phyloP scores from a whole-genome alignment of 2,797 vertebrate genomes.

The Parotocinclus haroldoi region DNA sequence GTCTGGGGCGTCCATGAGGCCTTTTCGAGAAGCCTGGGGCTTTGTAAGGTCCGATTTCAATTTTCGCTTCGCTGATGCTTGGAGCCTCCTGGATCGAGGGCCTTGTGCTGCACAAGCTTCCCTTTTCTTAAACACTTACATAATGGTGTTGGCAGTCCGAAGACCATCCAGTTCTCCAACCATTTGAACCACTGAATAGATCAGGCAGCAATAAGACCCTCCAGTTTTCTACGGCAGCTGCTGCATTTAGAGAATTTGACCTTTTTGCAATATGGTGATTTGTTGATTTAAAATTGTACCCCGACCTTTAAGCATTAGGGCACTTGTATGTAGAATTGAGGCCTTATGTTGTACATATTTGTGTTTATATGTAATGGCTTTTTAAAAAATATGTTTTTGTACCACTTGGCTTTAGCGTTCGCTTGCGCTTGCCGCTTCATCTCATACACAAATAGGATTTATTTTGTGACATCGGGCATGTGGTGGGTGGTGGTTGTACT shows the following conservation, averaged over 20 bases:
- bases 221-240: slow-evolving; percentile 42
- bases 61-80: slow-evolving; percentile 3
- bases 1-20: background rate
- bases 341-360: slow-evolving; percentile 75
- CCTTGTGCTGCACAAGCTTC: slow-evolving; percentile 3
- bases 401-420: slow-evolving; percentile 44
- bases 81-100: slow-evolving; percentile 7
- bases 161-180: background rate
- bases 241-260: background rate
- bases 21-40: too few relatives aligned
- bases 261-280: too few relatives aligned
- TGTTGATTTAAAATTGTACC: too few relatives aligned
- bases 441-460: slow-evolving; percentile 43
- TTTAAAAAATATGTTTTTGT: slow-evolving; percentile 64
- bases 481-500: too few relatives aligned
- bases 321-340: too few relatives aligned
- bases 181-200: background rate
- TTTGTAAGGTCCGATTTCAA: too few relatives aligned
- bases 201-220: background rate
- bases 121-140: background rate
- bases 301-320: too few relatives aligned
- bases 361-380: slow-evolving; percentile 73
- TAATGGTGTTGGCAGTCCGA: slow-evolving; percentile 3
- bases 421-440: slow-evolving; percentile 38
- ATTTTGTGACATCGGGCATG: slow-evolving; percentile 42